phyloP scores from a whole-genome alignment of 2,797 vertebrate genomes.

The Enteromius treurensis region DNA sequence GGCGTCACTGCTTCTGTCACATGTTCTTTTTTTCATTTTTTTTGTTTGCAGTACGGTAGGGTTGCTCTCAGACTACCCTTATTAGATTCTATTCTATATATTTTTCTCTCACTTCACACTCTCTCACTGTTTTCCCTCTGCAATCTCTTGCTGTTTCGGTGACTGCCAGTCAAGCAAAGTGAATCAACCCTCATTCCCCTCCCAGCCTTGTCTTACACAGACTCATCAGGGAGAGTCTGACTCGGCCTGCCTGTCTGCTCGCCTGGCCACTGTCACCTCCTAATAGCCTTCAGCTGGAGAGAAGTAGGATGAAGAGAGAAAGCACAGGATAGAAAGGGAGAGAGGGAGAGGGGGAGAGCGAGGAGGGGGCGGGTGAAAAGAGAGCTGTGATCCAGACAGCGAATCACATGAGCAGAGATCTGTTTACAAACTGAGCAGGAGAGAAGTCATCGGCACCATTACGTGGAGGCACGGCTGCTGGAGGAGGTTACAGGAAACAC shows the following conservation, averaged over 20 bases:
- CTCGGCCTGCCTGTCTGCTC: conserved; percentile 42
- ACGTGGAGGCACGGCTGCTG: conserved; percentile 59
- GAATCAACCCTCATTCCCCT: conserved; percentile 47
- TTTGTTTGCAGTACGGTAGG: neutral
- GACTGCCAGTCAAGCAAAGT: conserved; percentile 44
- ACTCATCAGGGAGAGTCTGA: conserved; percentile 11
- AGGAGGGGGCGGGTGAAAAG: conserved; percentile 65
- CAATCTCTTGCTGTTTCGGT: conserved; percentile 38
- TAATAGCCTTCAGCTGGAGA: conserved; percentile 74
- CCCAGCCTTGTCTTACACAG: conserved; percentile 41
- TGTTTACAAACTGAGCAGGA: conserved; percentile 80
- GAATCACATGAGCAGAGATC: conserved; percentile 80
- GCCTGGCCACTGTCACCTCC: conserved; percentile 66
- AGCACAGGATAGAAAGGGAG: conserved; percentile 32
- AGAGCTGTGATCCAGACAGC: conserved; percentile 75
- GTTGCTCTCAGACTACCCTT: neutral
- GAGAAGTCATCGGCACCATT: conserved; percentile 66
- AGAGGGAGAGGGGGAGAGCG: conserved; percentile 12
- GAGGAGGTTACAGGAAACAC: conserved; percentile 56
- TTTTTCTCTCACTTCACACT: neutral
- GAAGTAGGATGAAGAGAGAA: conserved; percentile 53
- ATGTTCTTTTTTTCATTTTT: neutral
- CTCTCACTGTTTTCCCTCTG: conserved; percentile 16
- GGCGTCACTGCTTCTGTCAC: conserved; percentile 13
- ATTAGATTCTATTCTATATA: neutral